Evolutionary conservation across 1,140 invertebrate genomes (phyloP), one percentile per base, ranked within the genome.

Genomic region (Charaxes varanes): DNA sequence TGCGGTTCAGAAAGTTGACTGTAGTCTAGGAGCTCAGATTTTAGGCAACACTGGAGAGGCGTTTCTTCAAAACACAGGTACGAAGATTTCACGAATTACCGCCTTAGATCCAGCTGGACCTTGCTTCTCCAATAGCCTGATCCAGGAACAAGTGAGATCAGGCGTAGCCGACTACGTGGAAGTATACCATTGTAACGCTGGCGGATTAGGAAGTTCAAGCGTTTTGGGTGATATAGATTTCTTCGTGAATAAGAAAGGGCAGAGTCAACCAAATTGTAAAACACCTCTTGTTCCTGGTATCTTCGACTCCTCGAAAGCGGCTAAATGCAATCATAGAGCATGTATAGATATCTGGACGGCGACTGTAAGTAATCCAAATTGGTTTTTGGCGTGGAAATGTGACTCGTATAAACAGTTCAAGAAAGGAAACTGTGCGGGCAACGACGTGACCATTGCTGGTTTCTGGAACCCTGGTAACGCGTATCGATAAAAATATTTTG

Each of bases 241-340:
- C 81, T 95, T 91, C 65, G 90, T 92, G 0, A 95, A 95, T 62
- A 92, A 91, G 15, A 88, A 88, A 8, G 92, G 92, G 0, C 35
- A 62, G 2, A 56, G 65, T 3, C 86, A 86, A 33, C 87, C 87
- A 7, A 85, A 87, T 10, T 85, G 86, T 35, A 40, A 66, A 2
- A 73, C 74, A 58, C 78, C 91, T 23, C 82, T 72, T 7, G 56
- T 82, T 23, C 78, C 78, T 22, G 74, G 71, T 2, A 57, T 79
- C 10, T 71, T 76, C 10, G 78, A 79, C 31, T 79, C 74, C 2
- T 47, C 70, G 0, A 76, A 71, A 58, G 71, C 77, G 11, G 79
- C 78, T 2, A 76, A 88, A 22, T 92, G 90, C 50, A 90, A 88
- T 35, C 89, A 90, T 41, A 86, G 85, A 56, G 83, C 89, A 22